phyloP scores from a whole-genome alignment of 2,113 vertebrate genomes.

The Erinaceus europaeus region DNA sequence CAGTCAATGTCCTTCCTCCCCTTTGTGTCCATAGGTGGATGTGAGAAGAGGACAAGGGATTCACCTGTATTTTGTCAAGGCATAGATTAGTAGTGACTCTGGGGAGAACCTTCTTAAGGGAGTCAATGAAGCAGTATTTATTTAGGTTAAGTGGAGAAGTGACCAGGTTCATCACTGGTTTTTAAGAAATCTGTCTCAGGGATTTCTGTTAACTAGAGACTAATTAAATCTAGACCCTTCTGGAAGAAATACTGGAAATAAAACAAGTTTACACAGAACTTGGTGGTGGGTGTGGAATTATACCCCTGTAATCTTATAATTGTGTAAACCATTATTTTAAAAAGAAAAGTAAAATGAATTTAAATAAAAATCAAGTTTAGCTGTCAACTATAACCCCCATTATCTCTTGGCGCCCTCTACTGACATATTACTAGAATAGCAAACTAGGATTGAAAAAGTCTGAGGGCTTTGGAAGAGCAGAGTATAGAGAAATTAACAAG shows the following conservation, averaged over 20 bases:
- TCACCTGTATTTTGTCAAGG: background rate
- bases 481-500: background rate
- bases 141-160: background rate
- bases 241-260: too few relatives aligned
- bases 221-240: background rate
- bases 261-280: too few relatives aligned
- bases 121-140: background rate
- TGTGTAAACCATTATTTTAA: too few relatives aligned
- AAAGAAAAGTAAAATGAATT: background rate
- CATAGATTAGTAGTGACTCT: background rate
- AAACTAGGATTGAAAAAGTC: background rate
- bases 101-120: background rate
- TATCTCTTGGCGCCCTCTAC: slow-evolving; percentile 11
- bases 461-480: background rate
- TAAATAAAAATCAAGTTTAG: background rate
- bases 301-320: too few relatives aligned
- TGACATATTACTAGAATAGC: background rate
- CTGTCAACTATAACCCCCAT: background rate
- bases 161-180: too few relatives aligned
- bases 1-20: too few relatives aligned
- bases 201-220: background rate
- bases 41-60: background rate
- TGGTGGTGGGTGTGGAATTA: too few relatives aligned
- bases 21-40: too few relatives aligned
- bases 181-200: too few relatives aligned